These are phyloP conservation scores for Siderastrea siderea DNA, from an alignment of 92 coral and sea anemone genomes.

Conservation along the genomic window DNA sequence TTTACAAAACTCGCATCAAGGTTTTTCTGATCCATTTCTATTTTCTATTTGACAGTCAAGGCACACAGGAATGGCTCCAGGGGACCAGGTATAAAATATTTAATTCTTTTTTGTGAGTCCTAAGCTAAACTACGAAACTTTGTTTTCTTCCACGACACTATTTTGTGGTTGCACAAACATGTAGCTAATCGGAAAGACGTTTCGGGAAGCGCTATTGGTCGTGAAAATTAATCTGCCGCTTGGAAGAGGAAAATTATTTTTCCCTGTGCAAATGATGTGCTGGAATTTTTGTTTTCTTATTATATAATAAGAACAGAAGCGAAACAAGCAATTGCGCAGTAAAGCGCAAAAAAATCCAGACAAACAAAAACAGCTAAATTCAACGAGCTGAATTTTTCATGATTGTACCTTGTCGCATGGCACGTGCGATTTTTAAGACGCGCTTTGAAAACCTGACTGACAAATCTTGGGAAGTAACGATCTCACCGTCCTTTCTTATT, in stretches of 20 bases:
- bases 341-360: no score
- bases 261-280: no score
- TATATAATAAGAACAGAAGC: no score
- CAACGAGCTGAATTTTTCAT: no score
- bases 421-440: no score
- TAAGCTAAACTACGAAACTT: not conserved
- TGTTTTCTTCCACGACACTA: no score
- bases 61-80: slow-evolving; percentile 74
- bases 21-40: not conserved
- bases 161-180: no score
- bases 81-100: slow-evolving; percentile 69
- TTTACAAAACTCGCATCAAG: not conserved
- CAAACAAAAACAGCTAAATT: no score
- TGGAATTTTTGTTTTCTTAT: no score
- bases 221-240: not conserved
- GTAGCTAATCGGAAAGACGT: no score
- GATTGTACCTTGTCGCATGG: no score
- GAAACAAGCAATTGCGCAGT: no score
- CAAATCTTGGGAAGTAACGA: not conserved
- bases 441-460: not conserved
- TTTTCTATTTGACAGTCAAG: slow-evolving; percentile 44
- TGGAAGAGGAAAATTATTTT: not conserved
- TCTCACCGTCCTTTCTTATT: not conserved
- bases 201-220: not conserved
- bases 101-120: not conserved